These are phyloP conservation scores for Alethe castanea DNA, from an alignment of 2,113 vertebrate genomes.

Conservation along the genomic window DNA sequence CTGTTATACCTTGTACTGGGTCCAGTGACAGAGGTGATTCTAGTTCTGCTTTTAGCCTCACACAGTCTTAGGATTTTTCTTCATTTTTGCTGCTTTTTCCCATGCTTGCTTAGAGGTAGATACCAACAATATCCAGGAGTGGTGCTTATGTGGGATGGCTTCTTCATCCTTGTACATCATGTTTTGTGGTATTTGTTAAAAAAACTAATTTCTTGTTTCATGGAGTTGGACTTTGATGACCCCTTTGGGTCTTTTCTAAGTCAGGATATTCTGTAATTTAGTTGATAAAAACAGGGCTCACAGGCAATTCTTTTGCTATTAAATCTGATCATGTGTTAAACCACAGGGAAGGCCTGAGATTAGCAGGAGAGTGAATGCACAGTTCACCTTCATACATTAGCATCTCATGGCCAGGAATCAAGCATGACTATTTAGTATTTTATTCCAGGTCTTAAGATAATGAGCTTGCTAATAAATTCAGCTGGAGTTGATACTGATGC, in stretches of 20 bases:
- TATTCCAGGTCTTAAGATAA: not conserved
- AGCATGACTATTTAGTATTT: not conserved
- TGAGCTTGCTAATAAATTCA: not conserved
- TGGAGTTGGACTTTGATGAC: not conserved
- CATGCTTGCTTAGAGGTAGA: not conserved
- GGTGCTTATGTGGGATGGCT: not conserved
- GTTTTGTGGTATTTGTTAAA: not conserved
- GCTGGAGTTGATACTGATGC: not conserved
- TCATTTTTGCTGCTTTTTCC: not conserved
- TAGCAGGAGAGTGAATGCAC: not conserved
- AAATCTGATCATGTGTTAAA: not conserved
- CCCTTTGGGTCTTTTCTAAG: too few relatives aligned
- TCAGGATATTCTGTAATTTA: not conserved
- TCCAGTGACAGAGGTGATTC: not conserved
- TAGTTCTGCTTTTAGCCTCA: not conserved
- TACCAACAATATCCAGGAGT: not conserved
- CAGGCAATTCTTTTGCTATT: not conserved
- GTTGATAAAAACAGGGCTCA: not conserved
- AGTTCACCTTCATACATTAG: not conserved
- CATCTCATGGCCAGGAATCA: not conserved
- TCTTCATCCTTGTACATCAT: not conserved
- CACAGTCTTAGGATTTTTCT: not conserved
- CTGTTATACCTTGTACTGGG: fast-evolving
- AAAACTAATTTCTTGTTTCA: not conserved
- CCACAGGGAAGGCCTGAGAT: not conserved